Conservation (phyloP, 2,888 invertebrate genomes). For the Brachylomia viminalis region DNA sequence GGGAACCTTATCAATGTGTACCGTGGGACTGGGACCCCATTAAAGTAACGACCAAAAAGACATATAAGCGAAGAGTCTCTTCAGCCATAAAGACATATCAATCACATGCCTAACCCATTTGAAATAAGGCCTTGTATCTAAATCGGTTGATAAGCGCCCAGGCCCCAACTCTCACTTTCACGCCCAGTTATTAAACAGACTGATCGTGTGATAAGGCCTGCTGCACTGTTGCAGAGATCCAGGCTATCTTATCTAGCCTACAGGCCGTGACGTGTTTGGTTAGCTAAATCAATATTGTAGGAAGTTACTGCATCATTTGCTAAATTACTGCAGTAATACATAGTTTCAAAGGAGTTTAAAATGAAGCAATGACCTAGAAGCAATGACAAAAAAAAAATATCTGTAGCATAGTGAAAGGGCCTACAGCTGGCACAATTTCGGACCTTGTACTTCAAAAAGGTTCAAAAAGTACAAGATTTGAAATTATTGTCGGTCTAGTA, state of each 20-base stretch:
- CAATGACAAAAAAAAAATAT: background rate
- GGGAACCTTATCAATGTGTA: background rate
- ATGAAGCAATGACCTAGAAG: background rate
- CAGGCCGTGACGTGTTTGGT: constrained; percentile 55
- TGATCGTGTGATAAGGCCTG: constrained; percentile 42
- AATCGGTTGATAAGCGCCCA: constrained; percentile 31
- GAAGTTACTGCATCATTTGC: constrained; percentile 48
- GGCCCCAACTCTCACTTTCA: constrained; percentile 39
- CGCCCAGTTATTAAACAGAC: constrained; percentile 28
- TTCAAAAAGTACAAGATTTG: background rate
- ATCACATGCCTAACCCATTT: constrained; percentile 34
- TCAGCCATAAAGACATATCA: background rate
- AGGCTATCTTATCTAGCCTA: constrained; percentile 62
- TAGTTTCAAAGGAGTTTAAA: background rate
- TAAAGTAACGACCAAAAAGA: background rate
- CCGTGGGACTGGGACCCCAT: background rate
- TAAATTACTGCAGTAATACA: constrained; percentile 22
- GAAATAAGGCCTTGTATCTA: constrained; percentile 14
- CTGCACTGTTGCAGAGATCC: constrained; percentile 47
- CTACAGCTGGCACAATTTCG: background rate
- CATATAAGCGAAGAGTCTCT: background rate
- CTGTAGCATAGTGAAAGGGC: background rate
- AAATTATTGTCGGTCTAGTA: background rate
- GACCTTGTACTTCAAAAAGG: background rate
- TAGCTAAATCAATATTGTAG: constrained; percentile 57